A percentile compares a stretch with the other conserved stretches of the same genome.
phyloP scores from a whole-genome alignment of 1,140 invertebrate genomes.

The Protaetia brevitarsis region DNA sequence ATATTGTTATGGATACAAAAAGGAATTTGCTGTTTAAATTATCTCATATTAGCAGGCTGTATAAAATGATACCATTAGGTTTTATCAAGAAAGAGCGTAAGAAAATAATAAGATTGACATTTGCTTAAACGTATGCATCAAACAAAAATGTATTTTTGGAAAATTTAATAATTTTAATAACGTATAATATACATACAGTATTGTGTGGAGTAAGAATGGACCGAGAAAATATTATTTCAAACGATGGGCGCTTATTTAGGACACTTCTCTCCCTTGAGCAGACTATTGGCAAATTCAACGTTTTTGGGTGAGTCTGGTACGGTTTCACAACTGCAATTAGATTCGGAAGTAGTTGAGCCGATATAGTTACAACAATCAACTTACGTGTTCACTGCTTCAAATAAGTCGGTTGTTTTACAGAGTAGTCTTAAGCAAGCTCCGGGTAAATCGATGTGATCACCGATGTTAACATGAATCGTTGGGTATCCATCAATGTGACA shows the following conservation, averaged over 20 bases:
- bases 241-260: not conserved
- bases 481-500: constrained; percentile 21
- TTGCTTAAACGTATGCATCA: too few species aligned
- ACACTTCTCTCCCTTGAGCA: not conserved
- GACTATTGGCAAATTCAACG: not conserved
- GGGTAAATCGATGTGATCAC: not conserved
- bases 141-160: too few species aligned
- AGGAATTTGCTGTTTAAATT: too few species aligned
- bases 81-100: too few species aligned
- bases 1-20: too few species aligned
- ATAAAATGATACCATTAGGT: too few species aligned
- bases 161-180: too few species aligned
- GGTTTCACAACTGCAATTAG: not conserved
- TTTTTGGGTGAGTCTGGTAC: not conserved
- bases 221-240: not conserved
- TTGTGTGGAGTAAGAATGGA: not conserved
- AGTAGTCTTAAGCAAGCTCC: constrained; percentile 18
- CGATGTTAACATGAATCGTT: constrained; percentile 9
- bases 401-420: not conserved
- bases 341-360: not conserved
- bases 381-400: constrained; percentile 18
- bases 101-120: too few species aligned
- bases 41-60: too few species aligned
- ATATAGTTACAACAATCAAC: not conserved
- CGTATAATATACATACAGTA: too few species aligned